Evolutionary conservation across 2,797 vertebrate species (phyloP).

Genomic region (Heterohyrax brucei): DNA sequence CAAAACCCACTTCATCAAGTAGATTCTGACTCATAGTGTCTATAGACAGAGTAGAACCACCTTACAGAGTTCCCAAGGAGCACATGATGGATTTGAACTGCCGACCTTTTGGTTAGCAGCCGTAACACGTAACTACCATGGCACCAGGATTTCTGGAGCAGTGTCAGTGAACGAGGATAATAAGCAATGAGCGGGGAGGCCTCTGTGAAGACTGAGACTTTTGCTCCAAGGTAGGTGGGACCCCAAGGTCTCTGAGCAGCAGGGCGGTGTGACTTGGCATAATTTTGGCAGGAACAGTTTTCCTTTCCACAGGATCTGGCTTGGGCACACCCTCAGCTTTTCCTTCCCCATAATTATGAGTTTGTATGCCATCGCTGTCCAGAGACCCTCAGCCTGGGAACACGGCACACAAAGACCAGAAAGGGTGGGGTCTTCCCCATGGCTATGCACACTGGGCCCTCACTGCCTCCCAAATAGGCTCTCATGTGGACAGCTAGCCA

Average conservation of each 20-base stretch:
- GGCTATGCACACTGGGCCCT: no score
- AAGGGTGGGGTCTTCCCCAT: background rate
- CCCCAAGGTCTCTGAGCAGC: background rate
- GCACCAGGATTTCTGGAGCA: no score
- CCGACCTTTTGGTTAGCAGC: no score
- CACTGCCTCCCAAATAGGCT: rapidly evolving
- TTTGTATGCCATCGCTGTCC: background rate
- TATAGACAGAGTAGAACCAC: no score
- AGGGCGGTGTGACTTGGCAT: background rate
- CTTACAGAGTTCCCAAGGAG: no score
- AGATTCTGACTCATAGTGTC: no score
- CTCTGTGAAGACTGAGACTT: background rate
- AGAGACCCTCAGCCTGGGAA: background rate
- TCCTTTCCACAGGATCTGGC: background rate
- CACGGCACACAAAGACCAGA: background rate
- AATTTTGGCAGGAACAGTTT: background rate
- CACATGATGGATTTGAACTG: no score
- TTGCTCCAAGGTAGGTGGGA: background rate
- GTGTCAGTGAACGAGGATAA: background rate
- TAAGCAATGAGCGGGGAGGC: background rate
- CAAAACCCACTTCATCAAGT: no score
- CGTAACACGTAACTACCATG: no score
- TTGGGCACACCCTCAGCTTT: background rate
- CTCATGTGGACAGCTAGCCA: background rate
- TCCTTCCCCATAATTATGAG: background rate